phyloP scores from a whole-genome alignment of 2,113 vertebrate genomes.

The Anarhynchus alexandrinus region DNA sequence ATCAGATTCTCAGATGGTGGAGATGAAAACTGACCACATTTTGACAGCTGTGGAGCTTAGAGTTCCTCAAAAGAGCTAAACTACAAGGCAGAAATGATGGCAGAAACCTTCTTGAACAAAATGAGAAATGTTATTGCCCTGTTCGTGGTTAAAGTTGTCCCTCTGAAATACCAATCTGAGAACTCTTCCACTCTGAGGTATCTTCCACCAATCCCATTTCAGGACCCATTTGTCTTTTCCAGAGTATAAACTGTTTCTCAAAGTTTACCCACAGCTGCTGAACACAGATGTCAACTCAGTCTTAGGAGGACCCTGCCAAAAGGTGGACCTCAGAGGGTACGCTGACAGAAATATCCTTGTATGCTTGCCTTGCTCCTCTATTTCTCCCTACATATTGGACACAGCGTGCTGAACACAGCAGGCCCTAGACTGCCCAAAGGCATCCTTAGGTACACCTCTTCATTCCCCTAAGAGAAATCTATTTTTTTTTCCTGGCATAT shows the following conservation, averaged over 20 bases:
- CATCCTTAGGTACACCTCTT: background rate
- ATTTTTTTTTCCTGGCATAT: background rate
- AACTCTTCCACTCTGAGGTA: background rate
- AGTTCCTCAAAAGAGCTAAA: background rate
- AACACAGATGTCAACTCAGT: background rate
- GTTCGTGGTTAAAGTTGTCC: background rate
- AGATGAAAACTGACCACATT: background rate
- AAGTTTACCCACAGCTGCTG: background rate
- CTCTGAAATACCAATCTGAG: background rate
- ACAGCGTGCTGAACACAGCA: background rate
- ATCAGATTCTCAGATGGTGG: background rate
- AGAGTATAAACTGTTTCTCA: background rate
- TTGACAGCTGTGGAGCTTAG: background rate
- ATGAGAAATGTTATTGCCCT: background rate
- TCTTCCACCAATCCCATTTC: background rate
- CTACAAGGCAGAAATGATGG: background rate
- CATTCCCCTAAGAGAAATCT: background rate
- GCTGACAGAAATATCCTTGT: background rate
- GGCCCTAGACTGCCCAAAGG: background rate
- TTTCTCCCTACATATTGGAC: background rate
- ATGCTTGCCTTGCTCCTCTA: background rate
- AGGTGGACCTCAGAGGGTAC: rapidly evolving
- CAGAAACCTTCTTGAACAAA: background rate
- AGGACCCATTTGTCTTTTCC: background rate
- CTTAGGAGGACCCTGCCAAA: background rate